Evolutionary conservation across 2,888 invertebrate genomes (phyloP).

Genomic region (Chaitophorus viminalis): DNA sequence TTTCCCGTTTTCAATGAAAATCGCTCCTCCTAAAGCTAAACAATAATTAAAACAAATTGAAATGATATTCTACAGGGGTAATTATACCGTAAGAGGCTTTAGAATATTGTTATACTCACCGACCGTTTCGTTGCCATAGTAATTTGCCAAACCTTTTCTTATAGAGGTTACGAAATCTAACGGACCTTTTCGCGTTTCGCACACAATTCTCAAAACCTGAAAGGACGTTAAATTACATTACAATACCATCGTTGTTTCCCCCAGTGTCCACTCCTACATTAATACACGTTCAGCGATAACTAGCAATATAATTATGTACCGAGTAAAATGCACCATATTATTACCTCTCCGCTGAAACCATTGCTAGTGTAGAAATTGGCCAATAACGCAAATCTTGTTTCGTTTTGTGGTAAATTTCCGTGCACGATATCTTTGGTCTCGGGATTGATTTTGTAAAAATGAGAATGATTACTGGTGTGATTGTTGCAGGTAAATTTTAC

Average conservation of each 20-base stretch:
- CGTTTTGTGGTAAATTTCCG: constrained; percentile 73
- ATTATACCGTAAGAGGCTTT: too few species aligned
- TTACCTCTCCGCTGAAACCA: constrained; percentile 78
- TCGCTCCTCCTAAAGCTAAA: constrained; percentile 87
- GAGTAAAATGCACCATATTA: too few species aligned
- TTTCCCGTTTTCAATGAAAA: constrained; percentile 84
- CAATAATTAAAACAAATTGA: constrained; percentile 51
- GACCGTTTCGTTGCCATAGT: constrained; percentile 78
- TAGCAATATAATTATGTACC: too few species aligned
- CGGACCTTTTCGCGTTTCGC: constrained; percentile 77
- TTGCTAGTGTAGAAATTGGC: constrained; percentile 82
- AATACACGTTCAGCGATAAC: too few species aligned
- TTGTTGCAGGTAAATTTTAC: not conserved
- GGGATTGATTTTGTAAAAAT: constrained; percentile 77
- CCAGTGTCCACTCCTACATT: too few species aligned
- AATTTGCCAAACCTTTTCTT: constrained; percentile 75
- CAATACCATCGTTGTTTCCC: too few species aligned
- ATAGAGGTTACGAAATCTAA: constrained; percentile 85
- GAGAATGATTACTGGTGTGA: constrained; percentile 73
- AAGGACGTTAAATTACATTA: not conserved
- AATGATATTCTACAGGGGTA: not conserved
- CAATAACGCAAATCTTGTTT: constrained; percentile 82
- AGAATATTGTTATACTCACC: constrained; percentile 68
- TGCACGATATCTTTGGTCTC: constrained; percentile 71
- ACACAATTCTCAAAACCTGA: constrained; percentile 80